Conservation (phyloP, 30 jellyfish, hydroid and myxozoan genomes). For the Turritopsis rubra region DNA sequence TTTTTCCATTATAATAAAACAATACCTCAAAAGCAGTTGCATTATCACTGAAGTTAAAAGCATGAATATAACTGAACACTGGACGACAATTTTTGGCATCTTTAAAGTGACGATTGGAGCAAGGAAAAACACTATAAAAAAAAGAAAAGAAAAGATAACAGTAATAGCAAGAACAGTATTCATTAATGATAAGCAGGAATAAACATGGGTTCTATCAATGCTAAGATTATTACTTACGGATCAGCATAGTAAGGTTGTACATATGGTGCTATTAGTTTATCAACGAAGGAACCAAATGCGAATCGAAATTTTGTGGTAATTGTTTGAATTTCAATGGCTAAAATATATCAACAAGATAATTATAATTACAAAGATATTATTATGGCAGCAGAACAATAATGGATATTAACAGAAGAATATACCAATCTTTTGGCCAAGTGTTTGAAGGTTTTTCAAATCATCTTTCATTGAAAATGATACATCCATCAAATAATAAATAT, state of each 20-base stretch:
- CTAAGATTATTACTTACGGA: background rate
- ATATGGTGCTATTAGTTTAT: slow-evolving; percentile 81
- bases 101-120: background rate
- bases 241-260: slow-evolving; percentile 25
- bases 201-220: background rate
- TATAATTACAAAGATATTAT: background rate
- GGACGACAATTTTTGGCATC: slow-evolving; percentile 7
- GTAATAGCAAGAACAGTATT: no score
- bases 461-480: slow-evolving; percentile 77
- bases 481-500: slow-evolving; percentile 84
- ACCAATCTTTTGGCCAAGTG: slow-evolving; percentile 71
- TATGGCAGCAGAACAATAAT: background rate
- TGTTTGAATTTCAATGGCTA: slow-evolving; percentile 62
- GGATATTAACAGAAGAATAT: background rate
- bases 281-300: slow-evolving; percentile 98
- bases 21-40: slow-evolving; percentile 70
- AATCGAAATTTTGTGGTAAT: slow-evolving; percentile 70
- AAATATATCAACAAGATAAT: background rate
- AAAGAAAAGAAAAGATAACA: background rate
- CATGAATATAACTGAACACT: slow-evolving; percentile 78
- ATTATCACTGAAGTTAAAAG: slow-evolving; percentile 54
- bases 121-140: background rate
- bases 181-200: background rate
- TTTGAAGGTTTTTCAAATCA: slow-evolving; percentile 55
- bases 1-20: background rate